Evolutionary conservation across 2,113 vertebrate species (phyloP), one percentile per base, ranked within the genome.

Genomic region (Sapayoa aenigma): DNA sequence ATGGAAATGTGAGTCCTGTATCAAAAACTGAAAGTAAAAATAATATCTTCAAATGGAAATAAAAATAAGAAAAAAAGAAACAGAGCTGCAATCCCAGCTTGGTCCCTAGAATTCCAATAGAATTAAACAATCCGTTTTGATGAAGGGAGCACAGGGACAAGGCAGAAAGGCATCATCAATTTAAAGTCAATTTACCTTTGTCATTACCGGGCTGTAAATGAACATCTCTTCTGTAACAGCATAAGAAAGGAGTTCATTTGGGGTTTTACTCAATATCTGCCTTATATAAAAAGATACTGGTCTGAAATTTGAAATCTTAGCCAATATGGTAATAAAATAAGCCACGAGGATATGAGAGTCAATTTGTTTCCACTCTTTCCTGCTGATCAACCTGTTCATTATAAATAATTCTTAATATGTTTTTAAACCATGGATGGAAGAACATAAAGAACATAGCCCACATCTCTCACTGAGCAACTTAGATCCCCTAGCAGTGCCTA

Each of bases 131-230:
- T 66, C 46, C 35, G 23, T 74, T 93, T 73, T 88, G 87, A 88
- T 93, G 63, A 89, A 12, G 17, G 10, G 16, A 94, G 63, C 22
- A 79, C 35, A 88, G 42, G 44, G 47, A 88, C 31, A 74, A 89
- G 28, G 63, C 63, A 80, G 47, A 88, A 96, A 84, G 49, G 33
- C 23, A 30, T 41, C 25, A 63, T 59, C 39, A 74, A 63, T 91
- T 83, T 88, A 41, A 90, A 93, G 59, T 71, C 47, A 65, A 81
- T 96, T 96, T 84, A 81, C 62, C 37, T 81, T 75, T 94, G 73
- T 42, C 15, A 44, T 87, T 92, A 92, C 42, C 65, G 72, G 53
- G 41, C 47, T 90, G 41, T 50, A 92, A 93, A 94, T 46, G n/a
- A 88, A 63, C 39, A 59, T 4, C 21, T 62, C 31, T 62, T 33